Percentiles rank a stretch among this genome's conserved stretches.
Evolutionary conservation across 2,113 vertebrate species (phyloP).

Genomic region (Phyllopteryx taeniolatus): DNA sequence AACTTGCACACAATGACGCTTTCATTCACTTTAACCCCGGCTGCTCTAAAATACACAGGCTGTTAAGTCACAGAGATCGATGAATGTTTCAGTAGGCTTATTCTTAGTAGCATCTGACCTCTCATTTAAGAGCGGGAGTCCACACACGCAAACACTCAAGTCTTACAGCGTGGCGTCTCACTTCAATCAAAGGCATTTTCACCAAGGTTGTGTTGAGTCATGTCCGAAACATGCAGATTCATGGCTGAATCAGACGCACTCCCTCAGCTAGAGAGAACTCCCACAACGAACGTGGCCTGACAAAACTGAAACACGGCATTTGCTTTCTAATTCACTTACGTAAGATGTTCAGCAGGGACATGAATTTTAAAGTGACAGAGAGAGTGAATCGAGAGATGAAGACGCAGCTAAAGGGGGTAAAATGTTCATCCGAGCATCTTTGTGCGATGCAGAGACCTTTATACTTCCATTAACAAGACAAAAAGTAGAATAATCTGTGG

Average conservation of each 20-base stretch:
- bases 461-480: slow-evolving; percentile 11
- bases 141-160: neutral
- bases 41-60: slow-evolving; percentile 10
- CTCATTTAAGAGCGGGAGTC: neutral
- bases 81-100: slow-evolving; percentile 9
- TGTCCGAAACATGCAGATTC: slow-evolving; percentile 12
- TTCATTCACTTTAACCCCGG: slow-evolving; percentile 28
- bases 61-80: slow-evolving; percentile 11
- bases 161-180: neutral
- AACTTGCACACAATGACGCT: slow-evolving; percentile 24
- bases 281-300: slow-evolving; percentile 46
- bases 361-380: slow-evolving; percentile 38
- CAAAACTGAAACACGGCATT: slow-evolving; percentile 52
- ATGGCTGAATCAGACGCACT: slow-evolving; percentile 12
- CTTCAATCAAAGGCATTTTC: neutral
- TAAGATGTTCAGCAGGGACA: slow-evolving; percentile 40
- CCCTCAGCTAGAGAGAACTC: slow-evolving; percentile 23
- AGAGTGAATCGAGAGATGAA: slow-evolving; percentile 28
- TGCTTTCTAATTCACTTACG: slow-evolving; percentile 53
- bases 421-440: neutral
- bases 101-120: neutral
- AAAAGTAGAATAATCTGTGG: slow-evolving; percentile 7
- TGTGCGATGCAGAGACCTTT: slow-evolving; percentile 15
- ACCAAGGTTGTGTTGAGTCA: neutral
- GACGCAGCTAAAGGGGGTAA: neutral